Conservation (phyloP, 2,888 invertebrate genomes). For the Subacronicta megacephala region DNA sequence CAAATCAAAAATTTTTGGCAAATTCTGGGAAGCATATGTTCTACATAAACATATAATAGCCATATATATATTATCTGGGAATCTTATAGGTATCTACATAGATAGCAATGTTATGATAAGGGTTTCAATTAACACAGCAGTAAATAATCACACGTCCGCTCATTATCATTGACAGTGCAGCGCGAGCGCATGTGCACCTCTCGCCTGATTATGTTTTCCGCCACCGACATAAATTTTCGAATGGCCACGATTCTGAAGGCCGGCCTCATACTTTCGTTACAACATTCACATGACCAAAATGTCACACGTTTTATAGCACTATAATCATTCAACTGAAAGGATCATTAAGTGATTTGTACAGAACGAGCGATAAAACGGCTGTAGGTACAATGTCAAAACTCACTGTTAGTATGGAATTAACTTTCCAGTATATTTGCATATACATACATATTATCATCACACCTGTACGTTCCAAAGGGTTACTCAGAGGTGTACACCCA, state of each 20-base stretch:
- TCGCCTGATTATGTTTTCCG: slow-evolving; percentile 20
- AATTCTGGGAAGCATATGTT: slow-evolving; percentile 3
- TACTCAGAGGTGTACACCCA: too few relatives aligned
- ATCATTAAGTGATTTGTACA: slow-evolving; percentile 19
- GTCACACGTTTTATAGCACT: slow-evolving; percentile 25
- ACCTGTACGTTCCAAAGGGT: too few relatives aligned
- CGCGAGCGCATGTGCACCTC: slow-evolving; percentile 29
- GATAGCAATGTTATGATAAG: slow-evolving; percentile 22
- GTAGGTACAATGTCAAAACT: slow-evolving; percentile 1
- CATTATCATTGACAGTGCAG: slow-evolving; percentile 37
- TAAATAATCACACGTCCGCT: slow-evolving; percentile 41
- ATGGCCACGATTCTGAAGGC: slow-evolving; percentile 23
- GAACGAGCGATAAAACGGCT: slow-evolving; percentile 12
- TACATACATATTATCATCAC: too few relatives aligned
- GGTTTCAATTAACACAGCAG: slow-evolving; percentile 43
- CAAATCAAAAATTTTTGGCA: slow-evolving; percentile 34
- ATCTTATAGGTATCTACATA: slow-evolving; percentile 17
- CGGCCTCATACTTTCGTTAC: slow-evolving; percentile 2
- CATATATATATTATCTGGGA: slow-evolving; percentile 18
- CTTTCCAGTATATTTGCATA: slow-evolving; percentile 1
- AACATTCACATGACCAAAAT: slow-evolving; percentile 22
- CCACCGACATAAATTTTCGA: slow-evolving; percentile 7
- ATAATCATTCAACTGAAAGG: slow-evolving; percentile 11
- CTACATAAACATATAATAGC: slow-evolving; percentile 6
- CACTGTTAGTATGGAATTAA: neutral